phyloP scores from a whole-genome alignment of 2,888 invertebrate species.

The Xylophagus ater region DNA sequence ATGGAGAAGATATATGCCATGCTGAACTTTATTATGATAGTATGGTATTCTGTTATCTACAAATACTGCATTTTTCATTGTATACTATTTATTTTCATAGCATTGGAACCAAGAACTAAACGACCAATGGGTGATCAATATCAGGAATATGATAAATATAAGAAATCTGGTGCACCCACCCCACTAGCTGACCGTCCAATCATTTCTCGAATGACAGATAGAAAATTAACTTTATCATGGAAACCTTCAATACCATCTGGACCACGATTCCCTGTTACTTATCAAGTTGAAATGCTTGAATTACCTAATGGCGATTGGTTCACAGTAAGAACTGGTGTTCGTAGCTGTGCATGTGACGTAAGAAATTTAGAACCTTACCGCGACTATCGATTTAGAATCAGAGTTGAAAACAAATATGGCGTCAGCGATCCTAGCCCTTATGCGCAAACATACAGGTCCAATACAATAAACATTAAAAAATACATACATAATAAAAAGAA shows the following conservation, averaged over 20 bases:
- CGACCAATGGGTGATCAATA: constrained; percentile 67
- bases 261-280: constrained; percentile 82
- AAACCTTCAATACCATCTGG: constrained; percentile 82
- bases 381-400: constrained; percentile 89
- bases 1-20: constrained; percentile 71
- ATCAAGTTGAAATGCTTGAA: constrained; percentile 88
- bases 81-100: too few relatives aligned
- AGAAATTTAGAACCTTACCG: constrained; percentile 81
- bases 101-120: constrained; percentile 54
- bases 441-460: constrained; percentile 60
- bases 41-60: too few relatives aligned
- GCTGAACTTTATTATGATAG: constrained; percentile 73
- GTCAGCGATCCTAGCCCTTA: constrained; percentile 93
- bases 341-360: constrained; percentile 83
- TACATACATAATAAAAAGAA: not conserved
- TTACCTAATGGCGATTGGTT: constrained; percentile 89
- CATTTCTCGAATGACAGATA: constrained; percentile 84
- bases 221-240: constrained; percentile 84
- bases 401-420: constrained; percentile 94
- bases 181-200: constrained; percentile 84
- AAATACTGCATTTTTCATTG: too few relatives aligned
- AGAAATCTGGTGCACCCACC: constrained; percentile 71
- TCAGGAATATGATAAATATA: constrained; percentile 71
- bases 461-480: not conserved
- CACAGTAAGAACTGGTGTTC: constrained; percentile 70